Conservation (phyloP, 2,888 invertebrate genomes). For the Tenthredo distinguenda region DNA sequence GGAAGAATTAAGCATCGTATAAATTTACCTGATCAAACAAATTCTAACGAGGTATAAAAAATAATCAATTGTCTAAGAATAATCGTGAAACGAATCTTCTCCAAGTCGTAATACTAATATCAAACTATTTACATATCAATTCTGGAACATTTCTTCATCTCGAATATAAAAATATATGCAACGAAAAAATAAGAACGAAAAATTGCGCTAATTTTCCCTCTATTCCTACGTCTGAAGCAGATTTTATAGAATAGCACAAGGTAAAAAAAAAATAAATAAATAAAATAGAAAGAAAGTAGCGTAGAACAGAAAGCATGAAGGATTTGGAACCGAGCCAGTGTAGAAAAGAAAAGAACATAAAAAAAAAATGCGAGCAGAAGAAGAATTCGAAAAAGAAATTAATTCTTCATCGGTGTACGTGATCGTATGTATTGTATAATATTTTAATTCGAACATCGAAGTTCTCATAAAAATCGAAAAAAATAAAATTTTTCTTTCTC, state of each 20-base stretch:
- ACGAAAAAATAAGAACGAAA: too few species aligned
- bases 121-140: too few species aligned
- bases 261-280: background rate
- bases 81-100: too few species aligned
- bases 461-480: too few species aligned
- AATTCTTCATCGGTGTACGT: background rate
- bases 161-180: too few species aligned
- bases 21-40: background rate
- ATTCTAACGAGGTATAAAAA: background rate
- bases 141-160: too few species aligned
- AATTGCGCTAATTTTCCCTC: too few species aligned
- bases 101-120: too few species aligned
- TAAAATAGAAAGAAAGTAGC: background rate
- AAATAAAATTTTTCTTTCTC: too few species aligned
- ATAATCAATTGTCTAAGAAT: too few species aligned
- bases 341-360: background rate
- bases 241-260: background rate
- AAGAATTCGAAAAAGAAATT: background rate
- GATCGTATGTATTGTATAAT: background rate
- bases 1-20: background rate
- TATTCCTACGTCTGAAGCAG: background rate
- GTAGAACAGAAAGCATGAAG: background rate
- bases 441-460: too few species aligned
- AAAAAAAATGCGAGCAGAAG: background rate
- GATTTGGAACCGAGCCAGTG: background rate